phyloP scores from a whole-genome alignment of 2,113 vertebrate species.

The Dryoscopus gambensis region DNA sequence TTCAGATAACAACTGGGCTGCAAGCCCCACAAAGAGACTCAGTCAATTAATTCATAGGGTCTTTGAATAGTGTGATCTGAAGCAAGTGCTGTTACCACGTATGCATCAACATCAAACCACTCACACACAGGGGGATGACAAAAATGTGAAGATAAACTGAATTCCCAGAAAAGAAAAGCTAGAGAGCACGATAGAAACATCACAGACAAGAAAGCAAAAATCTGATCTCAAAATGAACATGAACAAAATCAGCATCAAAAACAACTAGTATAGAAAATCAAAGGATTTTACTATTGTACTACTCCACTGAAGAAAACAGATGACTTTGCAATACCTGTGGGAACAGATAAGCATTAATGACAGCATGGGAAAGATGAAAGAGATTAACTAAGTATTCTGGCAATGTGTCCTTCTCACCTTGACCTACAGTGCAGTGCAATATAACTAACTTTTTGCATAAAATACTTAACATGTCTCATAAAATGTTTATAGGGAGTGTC shows the following conservation, averaged over 20 bases:
- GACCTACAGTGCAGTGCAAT: slow-evolving; percentile 9
- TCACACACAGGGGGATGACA: neutral
- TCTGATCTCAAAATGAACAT: neutral
- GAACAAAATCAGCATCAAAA: neutral
- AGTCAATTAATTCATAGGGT: neutral
- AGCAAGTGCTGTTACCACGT: neutral
- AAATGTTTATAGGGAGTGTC: slow-evolving; percentile 46
- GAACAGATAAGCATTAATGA: slow-evolving; percentile 54
- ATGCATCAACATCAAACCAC: neutral
- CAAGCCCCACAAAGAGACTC: neutral
- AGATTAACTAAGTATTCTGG: slow-evolving; percentile 38
- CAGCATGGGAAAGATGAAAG: slow-evolving; percentile 48
- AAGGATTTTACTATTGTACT: neutral
- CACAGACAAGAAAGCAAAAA: neutral
- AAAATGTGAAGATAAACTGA: neutral
- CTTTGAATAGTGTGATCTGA: neutral
- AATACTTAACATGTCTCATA: slow-evolving; percentile 44
- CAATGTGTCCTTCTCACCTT: slow-evolving; percentile 38
- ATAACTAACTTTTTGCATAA: slow-evolving; percentile 29
- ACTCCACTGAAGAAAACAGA: neutral
- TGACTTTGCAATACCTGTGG: slow-evolving; percentile 31
- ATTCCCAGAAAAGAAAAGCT: neutral
- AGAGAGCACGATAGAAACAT: neutral
- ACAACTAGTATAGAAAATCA: neutral
- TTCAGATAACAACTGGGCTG: neutral